phyloP scores from a whole-genome alignment of 2,113 vertebrate genomes.

The Dicentrarchus labrax region DNA sequence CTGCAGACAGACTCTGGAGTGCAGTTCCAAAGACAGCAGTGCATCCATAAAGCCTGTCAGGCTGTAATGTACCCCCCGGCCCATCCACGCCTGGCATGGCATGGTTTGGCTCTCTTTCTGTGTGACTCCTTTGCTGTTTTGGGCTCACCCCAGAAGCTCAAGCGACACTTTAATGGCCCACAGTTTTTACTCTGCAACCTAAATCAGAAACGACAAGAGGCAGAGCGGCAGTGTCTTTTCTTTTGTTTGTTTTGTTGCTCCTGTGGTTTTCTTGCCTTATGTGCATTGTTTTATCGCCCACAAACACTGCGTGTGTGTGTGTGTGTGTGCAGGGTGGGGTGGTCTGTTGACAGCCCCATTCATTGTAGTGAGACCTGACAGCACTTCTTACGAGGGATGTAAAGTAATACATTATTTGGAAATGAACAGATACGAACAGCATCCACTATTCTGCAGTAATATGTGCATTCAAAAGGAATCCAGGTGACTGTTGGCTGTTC shows the following conservation, averaged over 20 bases:
- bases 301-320: neutral
- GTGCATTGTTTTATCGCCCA: neutral
- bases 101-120: neutral
- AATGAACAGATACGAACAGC: neutral
- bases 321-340: neutral
- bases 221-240: too few relatives aligned
- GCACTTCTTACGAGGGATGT: neutral
- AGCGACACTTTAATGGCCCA: neutral
- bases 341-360: neutral
- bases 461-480: neutral
- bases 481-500: neutral
- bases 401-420: neutral
- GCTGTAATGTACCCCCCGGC: neutral
- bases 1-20: conserved; percentile 3
- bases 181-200: neutral
- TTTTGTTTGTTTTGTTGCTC: neutral
- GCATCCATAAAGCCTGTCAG: neutral
- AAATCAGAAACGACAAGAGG: neutral
- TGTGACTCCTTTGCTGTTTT: neutral
- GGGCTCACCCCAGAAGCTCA: neutral
- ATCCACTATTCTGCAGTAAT: neutral
- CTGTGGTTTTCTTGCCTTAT: neutral
- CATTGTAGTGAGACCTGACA: neutral
- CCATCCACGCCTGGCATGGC: neutral
- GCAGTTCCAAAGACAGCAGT: conserved; percentile 8